Evolutionary conservation across 2,888 invertebrate species (phyloP).

Genomic region (Pimpla rufipes): DNA sequence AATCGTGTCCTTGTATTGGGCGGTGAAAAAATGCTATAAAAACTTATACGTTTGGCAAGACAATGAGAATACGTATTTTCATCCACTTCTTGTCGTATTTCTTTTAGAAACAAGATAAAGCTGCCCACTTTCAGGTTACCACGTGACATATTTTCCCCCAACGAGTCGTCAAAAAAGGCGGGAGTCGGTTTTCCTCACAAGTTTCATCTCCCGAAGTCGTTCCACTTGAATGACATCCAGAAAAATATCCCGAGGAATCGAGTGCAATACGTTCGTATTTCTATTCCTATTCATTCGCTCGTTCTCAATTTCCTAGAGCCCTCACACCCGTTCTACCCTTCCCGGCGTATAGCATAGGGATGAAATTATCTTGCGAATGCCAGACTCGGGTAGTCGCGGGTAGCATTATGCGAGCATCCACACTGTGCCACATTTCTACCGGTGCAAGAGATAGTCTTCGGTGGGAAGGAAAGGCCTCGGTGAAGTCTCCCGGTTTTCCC

Average conservation of each 20-base stretch:
- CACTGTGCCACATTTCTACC: constrained; percentile 64
- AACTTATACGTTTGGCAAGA: too few species aligned
- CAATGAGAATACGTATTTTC: not conserved
- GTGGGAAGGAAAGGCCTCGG: constrained; percentile 28
- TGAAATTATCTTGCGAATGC: constrained; percentile 76
- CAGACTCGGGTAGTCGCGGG: constrained; percentile 62
- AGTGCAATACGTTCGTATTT: constrained; percentile 7
- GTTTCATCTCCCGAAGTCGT: not conserved
- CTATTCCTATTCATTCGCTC: constrained; percentile 26
- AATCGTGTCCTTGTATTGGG: too few species aligned
- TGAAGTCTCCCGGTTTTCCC: constrained; percentile 42
- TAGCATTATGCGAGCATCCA: constrained; percentile 57
- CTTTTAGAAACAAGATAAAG: not conserved
- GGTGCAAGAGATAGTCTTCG: constrained; percentile 8
- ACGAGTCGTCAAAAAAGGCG: not conserved
- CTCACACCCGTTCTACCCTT: not conserved
- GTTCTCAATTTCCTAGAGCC: constrained; percentile 7
- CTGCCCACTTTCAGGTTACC: not conserved
- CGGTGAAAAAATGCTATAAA: too few species aligned
- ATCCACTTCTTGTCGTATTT: not conserved
- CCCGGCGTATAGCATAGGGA: constrained; percentile 58
- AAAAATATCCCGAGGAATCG: not conserved
- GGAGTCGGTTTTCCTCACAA: not conserved
- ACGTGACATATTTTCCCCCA: not conserved
- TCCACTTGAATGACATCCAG: not conserved